Evolutionary conservation across 2,113 vertebrate species (phyloP).

Genomic region (Serilophus lunatus): DNA sequence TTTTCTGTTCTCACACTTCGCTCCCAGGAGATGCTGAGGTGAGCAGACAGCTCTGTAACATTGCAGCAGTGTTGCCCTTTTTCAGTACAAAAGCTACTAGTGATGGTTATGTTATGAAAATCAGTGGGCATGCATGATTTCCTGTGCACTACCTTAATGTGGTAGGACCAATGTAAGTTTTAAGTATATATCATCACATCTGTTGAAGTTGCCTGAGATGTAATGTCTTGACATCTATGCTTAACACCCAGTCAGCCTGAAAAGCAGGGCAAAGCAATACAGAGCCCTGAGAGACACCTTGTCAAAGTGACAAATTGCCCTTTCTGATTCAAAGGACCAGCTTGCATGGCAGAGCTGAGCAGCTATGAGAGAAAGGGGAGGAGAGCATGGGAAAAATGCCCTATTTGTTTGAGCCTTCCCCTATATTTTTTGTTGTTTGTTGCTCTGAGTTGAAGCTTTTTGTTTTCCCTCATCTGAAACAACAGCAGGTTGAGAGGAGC

Average conservation of each 20-base stretch:
- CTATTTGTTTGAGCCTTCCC: not conserved
- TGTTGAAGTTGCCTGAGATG: not conserved
- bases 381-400: constrained; percentile 53
- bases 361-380: constrained; percentile 10
- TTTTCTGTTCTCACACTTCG: not conserved
- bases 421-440: constrained; percentile 21
- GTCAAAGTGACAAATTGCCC: constrained; percentile 56
- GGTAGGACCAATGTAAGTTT: not conserved
- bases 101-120: not conserved
- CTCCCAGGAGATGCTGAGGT: not conserved
- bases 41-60: not conserved
- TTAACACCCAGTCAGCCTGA: constrained; percentile 18
- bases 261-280: not conserved
- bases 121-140: not conserved
- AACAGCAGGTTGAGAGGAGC: constrained; percentile 37
- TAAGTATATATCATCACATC: not conserved
- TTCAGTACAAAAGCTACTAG: not conserved
- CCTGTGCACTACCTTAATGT: not conserved
- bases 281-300: constrained; percentile 7
- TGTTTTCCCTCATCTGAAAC: not conserved
- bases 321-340: constrained; percentile 24
- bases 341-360: not conserved
- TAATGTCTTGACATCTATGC: not conserved
- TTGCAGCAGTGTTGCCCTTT: not conserved
- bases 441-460: constrained; percentile 31